These are phyloP conservation scores for Spinus pinus DNA, from an alignment of 2,797 vertebrate species.

Conservation along the genomic window DNA sequence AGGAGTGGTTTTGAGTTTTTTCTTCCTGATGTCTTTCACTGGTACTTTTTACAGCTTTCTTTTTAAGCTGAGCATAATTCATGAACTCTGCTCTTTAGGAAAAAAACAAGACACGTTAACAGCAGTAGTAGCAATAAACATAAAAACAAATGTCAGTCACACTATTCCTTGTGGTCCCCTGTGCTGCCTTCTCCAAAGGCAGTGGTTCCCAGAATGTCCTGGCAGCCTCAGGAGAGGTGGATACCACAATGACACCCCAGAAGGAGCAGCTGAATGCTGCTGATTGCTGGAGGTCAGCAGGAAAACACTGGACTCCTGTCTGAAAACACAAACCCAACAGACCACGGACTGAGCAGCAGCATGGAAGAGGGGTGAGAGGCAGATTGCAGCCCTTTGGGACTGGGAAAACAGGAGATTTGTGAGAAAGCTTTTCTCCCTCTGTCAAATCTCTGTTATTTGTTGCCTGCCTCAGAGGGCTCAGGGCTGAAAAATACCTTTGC, in stretches of 20 bases:
- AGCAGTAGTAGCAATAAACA: neutral
- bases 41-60: neutral
- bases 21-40: neutral
- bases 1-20: neutral
- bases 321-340: neutral
- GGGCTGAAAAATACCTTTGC: neutral
- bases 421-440: slow-evolving; percentile 17
- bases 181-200: neutral
- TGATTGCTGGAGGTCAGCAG: neutral
- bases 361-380: neutral
- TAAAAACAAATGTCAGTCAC: neutral
- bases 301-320: neutral
- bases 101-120: neutral
- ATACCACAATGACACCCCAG: accelerated
- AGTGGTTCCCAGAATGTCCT: neutral
- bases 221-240: neutral
- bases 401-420: neutral
- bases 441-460: slow-evolving; percentile 28
- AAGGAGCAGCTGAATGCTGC: neutral
- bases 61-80: neutral
- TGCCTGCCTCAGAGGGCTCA: slow-evolving; percentile 8
- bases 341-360: neutral
- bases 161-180: neutral
- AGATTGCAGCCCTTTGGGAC: neutral
- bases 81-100: neutral